Evolutionary conservation across 1,140 invertebrate genomes (phyloP), one percentile per base, ranked within the genome.

Genomic region (Wasmannia auropunctata): DNA sequence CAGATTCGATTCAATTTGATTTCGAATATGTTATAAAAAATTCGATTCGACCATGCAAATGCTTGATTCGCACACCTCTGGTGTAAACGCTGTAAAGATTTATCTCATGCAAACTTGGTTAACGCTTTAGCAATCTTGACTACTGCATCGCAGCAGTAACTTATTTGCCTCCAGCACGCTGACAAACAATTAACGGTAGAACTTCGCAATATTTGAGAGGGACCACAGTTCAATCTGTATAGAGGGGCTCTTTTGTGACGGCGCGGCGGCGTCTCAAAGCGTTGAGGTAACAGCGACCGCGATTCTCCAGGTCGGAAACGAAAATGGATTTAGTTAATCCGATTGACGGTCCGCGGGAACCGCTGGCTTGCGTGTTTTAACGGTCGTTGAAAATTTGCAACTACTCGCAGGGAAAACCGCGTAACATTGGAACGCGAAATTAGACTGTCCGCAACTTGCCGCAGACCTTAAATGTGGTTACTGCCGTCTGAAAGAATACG

Each of bases 311-410:
- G 51, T 84, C 31, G 43, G 70, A 75, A 81, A 76, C 72, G 70
- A 84, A 85, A 77, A 77, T 67, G 81, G 81, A 85, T 85, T 77
- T 46, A 56, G 56, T 85, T 85, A 85, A 85, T 85, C 72, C 70
- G 58, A 85, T 85, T 85, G 70, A 77, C 40, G 81, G 72, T 75
- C 51, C 80, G 37, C 43, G 31, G 43, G 1, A 72, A 74, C 79
- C 40, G 79, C 79, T 31, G n/a, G 67, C 37, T 74, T 58, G 51
- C 67, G 67, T 83, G 79, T 83, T 83, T 83, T 83, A 83, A 83
- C 79, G 37, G 51, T 60, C 43, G 67, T 58, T 51, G 79, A 83
- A 83, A 83, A 72, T 83, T 83, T 58, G 51, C 79, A 58, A 74
- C 79, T 62, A 72, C 51, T 72, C 79, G 40, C 49, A 49, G 25